Base-by-base conservation (phyloP, 2,797 vertebrate genomes). In the Oreochromis mossambicus region DNA sequence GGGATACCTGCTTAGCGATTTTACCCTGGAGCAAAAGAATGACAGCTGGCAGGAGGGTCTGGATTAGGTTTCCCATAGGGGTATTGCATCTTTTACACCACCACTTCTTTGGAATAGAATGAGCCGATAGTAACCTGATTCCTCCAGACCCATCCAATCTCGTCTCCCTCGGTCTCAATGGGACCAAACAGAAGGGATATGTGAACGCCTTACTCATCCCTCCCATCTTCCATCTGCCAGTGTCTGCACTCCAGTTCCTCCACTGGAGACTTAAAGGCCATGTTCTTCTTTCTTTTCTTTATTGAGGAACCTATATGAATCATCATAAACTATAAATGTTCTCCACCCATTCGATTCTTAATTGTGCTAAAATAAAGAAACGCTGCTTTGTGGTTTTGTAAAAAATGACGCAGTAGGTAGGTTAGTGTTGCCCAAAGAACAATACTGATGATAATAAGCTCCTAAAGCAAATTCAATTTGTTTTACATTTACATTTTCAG, bases 41-140 rank as follows among this genome's bases (percentile, higher is more conserved):
- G 95, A 95, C 95, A 95, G 95, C 95, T 95, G 95, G 95, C 94
- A 92, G 92, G 90, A 94, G 94, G 92, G 88, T 91, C 84, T 88
- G 94, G 95, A 94, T 96, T 95, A 95, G 94, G 95, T 96, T 96
- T 95, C 95, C 92, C 87, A 90, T 88, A 87, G 92, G 93, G 93
- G 91, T 93, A 91, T 82, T 93, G 94, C 94, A 94, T 96, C 95
- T 94, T 95, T 95, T 94, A 95, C 95, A 93, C 92, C 91, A 82
- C 77, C 58, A 83, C 91, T 91, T 86, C 93, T 93, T 85, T 89
- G 89, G 94, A 94, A 88, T 89, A 94, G 94, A 95, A 94, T 91
- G 92, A 93, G 88, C 89, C 61, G 84, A 90, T 92, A 87, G 96
- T 94, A 96, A 96, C 93, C 93, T 61, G 95, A 96, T 89, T 93